Evolutionary conservation across 2,797 vertebrate genomes (phyloP).

Genomic region (Sarcophilus harrisii): DNA sequence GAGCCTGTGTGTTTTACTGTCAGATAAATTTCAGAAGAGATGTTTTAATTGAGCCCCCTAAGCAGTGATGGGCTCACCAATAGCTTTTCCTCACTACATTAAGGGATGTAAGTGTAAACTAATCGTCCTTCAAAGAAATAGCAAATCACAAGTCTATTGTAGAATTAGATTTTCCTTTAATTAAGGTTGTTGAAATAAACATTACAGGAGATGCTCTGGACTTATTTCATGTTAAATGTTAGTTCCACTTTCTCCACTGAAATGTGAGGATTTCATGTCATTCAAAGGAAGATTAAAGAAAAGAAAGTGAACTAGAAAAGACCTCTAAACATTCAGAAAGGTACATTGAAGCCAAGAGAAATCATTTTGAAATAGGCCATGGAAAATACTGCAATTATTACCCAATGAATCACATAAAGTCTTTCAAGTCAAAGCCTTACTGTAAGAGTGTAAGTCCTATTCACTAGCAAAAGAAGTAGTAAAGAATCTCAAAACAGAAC

Average conservation of each 20-base stretch:
- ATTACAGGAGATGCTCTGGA: constrained; percentile 68
- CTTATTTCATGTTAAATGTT: constrained; percentile 79
- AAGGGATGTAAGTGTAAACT: constrained; percentile 89
- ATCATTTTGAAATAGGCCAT: constrained; percentile 68
- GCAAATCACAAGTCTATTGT: constrained; percentile 80
- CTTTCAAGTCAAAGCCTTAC: constrained; percentile 59
- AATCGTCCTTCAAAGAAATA: constrained; percentile 85
- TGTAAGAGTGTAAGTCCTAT: constrained; percentile 22
- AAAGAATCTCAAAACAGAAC: neutral
- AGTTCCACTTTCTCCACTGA: constrained; percentile 81
- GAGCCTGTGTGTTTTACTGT: constrained; percentile 81
- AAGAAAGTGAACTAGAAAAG: constrained; percentile 60
- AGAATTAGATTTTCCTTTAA: constrained; percentile 81
- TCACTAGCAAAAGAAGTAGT: neutral
- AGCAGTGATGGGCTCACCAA: constrained; percentile 86
- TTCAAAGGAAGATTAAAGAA: constrained; percentile 80
- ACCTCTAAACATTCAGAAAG: constrained; percentile 58
- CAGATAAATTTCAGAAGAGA: constrained; percentile 86
- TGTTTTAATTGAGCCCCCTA: constrained; percentile 83
- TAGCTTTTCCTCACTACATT: constrained; percentile 85
- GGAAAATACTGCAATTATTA: constrained; percentile 74
- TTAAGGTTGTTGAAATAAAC: constrained; percentile 82
- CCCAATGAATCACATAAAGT: constrained; percentile 66
- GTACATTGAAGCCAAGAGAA: constrained; percentile 67
- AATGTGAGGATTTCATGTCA: constrained; percentile 76